phyloP scores from a whole-genome alignment of 2,113 vertebrate genomes.

The Lonchura striata region DNA sequence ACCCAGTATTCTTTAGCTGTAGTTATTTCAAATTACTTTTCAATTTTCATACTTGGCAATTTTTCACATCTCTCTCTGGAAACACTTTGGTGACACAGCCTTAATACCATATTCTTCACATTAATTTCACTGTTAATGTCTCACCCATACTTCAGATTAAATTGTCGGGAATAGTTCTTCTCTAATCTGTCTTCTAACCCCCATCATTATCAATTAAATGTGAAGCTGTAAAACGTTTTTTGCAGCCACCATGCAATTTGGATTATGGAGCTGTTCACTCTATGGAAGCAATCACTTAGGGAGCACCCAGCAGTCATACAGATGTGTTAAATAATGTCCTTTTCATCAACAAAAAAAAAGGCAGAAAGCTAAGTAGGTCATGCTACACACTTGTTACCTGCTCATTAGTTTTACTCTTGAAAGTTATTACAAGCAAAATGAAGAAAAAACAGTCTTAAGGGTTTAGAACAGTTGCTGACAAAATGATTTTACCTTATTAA shows the following conservation, averaged over 20 bases:
- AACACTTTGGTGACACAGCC: not conserved
- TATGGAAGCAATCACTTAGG: not conserved
- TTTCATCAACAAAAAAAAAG: not conserved
- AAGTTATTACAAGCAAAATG: not conserved
- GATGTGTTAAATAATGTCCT: not conserved
- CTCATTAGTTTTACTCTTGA: not conserved
- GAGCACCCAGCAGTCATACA: not conserved
- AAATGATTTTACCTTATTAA: slow-evolving; percentile 87
- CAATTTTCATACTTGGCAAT: not conserved
- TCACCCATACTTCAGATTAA: not conserved
- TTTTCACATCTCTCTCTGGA: not conserved
- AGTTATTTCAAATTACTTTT: not conserved
- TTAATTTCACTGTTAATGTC: not conserved
- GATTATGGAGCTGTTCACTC: not conserved
- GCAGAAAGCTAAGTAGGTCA: slow-evolving; percentile 15
- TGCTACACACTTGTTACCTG: not conserved
- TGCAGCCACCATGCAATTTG: not conserved
- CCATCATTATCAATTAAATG: not conserved
- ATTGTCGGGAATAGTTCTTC: not conserved
- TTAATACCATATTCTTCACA: not conserved
- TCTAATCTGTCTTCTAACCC: not conserved
- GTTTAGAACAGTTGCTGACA: not conserved
- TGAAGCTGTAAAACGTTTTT: not conserved
- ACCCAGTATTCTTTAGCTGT: not conserved
- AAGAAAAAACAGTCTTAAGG: not conserved